A percentile compares a stretch with the other conserved stretches of the same genome.
These are phyloP conservation scores for Scaptomyza caliginosa DNA, from an alignment of 2,888 invertebrate species.

Conservation along the genomic window DNA sequence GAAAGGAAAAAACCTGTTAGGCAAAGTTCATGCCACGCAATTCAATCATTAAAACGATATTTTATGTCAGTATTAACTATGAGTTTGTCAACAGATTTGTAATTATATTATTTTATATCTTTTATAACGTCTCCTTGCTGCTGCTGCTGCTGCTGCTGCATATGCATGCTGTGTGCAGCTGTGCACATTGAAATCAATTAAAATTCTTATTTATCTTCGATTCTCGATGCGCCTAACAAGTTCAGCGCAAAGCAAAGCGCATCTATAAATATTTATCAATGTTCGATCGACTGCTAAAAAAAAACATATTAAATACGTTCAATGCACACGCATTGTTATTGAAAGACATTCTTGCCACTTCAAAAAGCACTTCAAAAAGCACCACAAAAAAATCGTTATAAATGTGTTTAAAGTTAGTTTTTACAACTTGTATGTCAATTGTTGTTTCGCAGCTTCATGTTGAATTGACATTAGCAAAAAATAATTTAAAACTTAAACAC, in stretches of 20 bases:
- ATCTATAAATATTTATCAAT: slow-evolving; percentile 75
- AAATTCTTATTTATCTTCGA: slow-evolving; percentile 74
- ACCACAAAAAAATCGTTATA: slow-evolving; percentile 2
- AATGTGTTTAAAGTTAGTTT: slow-evolving; percentile 5
- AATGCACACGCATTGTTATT: slow-evolving; percentile 57
- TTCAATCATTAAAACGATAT: slow-evolving; percentile 64
- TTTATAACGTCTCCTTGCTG: not conserved
- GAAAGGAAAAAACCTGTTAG: slow-evolving; percentile 18
- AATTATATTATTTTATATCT: slow-evolving; percentile 19
- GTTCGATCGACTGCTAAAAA: slow-evolving; percentile 34
- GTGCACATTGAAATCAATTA: slow-evolving; percentile 78
- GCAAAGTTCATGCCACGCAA: slow-evolving; percentile 34
- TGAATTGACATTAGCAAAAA: slow-evolving; percentile 48
- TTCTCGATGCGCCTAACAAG: slow-evolving; percentile 64
- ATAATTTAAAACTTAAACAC: slow-evolving; percentile 12
- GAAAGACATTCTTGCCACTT: slow-evolving; percentile 49
- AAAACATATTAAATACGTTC: slow-evolving; percentile 3
- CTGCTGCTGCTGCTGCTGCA: slow-evolving; percentile 7
- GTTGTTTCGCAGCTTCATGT: slow-evolving; percentile 50
- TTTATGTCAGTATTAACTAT: slow-evolving; percentile 65
- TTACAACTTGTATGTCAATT: slow-evolving; percentile 24
- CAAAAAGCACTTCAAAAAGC: slow-evolving; percentile 57
- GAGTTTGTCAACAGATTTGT: slow-evolving; percentile 67
- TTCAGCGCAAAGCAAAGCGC: slow-evolving; percentile 60
- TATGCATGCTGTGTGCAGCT: slow-evolving; percentile 65